Percentiles rank a stretch among this genome's conserved stretches.
Conservation (phyloP, 2,888 invertebrate species). For the Phrixothrix hirtus region DNA sequence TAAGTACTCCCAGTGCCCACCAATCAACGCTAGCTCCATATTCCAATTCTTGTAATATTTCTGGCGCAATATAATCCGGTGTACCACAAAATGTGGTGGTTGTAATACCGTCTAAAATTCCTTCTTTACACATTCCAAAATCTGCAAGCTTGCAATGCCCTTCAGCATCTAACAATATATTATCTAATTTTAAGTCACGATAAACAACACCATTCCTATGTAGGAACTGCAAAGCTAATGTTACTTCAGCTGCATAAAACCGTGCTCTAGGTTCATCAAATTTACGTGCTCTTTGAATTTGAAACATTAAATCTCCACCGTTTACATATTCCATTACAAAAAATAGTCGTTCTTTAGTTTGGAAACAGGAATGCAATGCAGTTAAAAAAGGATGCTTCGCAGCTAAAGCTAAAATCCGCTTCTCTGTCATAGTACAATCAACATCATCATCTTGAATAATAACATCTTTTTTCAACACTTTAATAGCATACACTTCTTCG, state of each 20-base stretch:
- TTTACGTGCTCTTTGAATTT: constrained; percentile 97
- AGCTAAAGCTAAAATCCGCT: constrained; percentile 94
- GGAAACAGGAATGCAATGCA: constrained; percentile 95
- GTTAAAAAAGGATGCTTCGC: constrained; percentile 98
- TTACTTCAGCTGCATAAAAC: constrained; percentile 99
- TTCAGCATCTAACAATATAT: constrained; percentile 94
- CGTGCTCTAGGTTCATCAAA: constrained; percentile 95
- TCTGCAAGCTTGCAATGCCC: constrained; percentile 94
- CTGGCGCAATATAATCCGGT: constrained; percentile 98
- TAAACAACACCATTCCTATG: constrained; percentile 97
- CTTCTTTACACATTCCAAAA: constrained; percentile 95
- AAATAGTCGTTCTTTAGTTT: constrained; percentile 86
- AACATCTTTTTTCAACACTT: constrained; percentile 95
- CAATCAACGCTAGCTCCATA: constrained; percentile 89
- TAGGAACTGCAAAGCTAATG: constrained; percentile 94
- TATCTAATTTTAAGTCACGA: constrained; percentile 97
- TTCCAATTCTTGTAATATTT: constrained; percentile 62
- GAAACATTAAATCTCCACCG: constrained; percentile 98
- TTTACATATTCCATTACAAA: constrained; percentile 99
- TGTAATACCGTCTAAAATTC: constrained; percentile 81
- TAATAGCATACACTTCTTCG: constrained; percentile 88
- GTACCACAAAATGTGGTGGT: constrained; percentile 99
- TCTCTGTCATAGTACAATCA: constrained; percentile 98
- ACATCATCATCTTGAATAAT: constrained; percentile 99
- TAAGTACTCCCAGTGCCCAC: constrained; percentile 97